Percentiles rank a stretch among this genome's conserved stretches.
Conservation (phyloP, 2,888 invertebrate species). For the Latrodectus hesperus region DNA sequence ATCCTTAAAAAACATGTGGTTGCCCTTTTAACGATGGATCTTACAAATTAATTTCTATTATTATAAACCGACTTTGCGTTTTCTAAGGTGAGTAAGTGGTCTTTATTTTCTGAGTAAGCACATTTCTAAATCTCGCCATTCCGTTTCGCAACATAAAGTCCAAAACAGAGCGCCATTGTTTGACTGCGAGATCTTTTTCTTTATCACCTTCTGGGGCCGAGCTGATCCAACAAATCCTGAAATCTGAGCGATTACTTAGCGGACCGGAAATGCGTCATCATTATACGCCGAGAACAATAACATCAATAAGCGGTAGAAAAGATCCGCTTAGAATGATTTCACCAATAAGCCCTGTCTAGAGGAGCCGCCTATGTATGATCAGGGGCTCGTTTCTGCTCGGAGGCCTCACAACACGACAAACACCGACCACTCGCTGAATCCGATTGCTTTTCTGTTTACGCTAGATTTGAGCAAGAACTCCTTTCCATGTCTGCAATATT, state of each 20-base stretch:
- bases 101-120: background rate
- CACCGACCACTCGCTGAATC: conserved; percentile 27
- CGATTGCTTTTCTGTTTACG: conserved; percentile 34
- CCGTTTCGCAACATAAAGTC: conserved; percentile 3
- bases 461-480: conserved; percentile 44
- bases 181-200: conserved; percentile 28
- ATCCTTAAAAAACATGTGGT: no score
- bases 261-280: conserved; percentile 46
- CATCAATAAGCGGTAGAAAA: conserved; percentile 51
- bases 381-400: conserved; percentile 48
- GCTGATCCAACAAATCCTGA: conserved; percentile 45
- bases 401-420: conserved; percentile 33
- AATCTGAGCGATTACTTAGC: conserved; percentile 32
- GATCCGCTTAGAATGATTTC: conserved; percentile 35
- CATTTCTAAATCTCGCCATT: conserved; percentile 2
- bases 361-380: conserved; percentile 41
- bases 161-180: conserved; percentile 5
- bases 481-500: conserved; percentile 14
- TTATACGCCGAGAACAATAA: conserved; percentile 49
- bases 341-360: conserved; percentile 47
- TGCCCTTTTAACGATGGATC: no score
- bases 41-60: no score
- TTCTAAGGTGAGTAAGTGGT: background rate
- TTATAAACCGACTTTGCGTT: no score
- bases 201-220: conserved; percentile 26